Base-by-base conservation (phyloP, 2,888 invertebrate genomes). In the Icerya purchasi region DNA sequence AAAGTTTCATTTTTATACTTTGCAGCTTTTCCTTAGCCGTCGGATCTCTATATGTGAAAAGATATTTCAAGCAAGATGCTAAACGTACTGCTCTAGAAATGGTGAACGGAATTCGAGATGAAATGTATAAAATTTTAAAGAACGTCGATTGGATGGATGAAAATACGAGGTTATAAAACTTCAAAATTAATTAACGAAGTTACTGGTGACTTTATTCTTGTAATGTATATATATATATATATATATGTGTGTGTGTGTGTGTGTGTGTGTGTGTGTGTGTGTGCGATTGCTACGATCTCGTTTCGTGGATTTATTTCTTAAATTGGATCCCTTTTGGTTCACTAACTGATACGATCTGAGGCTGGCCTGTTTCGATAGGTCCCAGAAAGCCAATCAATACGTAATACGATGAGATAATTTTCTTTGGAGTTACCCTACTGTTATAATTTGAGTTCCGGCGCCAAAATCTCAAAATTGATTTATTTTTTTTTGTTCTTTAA, bases 91-190 rank as follows among this genome's bases (percentile, higher is more conserved):
- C 90, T 1, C 71, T 86, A 63, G 86, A 88, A 71, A 90, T 93
- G 87, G 91, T 92, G 0, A 75, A 78, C 59, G 84, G 88, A 66
- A 90, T 96, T 65, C 79, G 86, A 62, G 74, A 76, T 59, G 84
- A 90, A 65, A 93, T 93, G 74, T 78, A 80, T 62, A 80, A 84
- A 66, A 88, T 92, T 25, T 71, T 92, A 59, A 75, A 78, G 20
- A 77, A 81, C 61, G 82, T 92, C 18, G 84, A 85, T 54, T 96
- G 94, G 94, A 94, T 96, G 94, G 93, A 94, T 69, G 79, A 81
- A 0, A 73, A 76, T 64, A 94, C 94, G 0, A 81, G 69, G 69
- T 68, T 62, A 67, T 69, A 55, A 8, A 24, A 21, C 3, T 10
- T 2, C 14, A 49, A 14, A 49, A 49, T 14, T 49, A 14, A 49